Conservation (phyloP, 2,888 invertebrate genomes). For the Eubasilissa splendida region DNA sequence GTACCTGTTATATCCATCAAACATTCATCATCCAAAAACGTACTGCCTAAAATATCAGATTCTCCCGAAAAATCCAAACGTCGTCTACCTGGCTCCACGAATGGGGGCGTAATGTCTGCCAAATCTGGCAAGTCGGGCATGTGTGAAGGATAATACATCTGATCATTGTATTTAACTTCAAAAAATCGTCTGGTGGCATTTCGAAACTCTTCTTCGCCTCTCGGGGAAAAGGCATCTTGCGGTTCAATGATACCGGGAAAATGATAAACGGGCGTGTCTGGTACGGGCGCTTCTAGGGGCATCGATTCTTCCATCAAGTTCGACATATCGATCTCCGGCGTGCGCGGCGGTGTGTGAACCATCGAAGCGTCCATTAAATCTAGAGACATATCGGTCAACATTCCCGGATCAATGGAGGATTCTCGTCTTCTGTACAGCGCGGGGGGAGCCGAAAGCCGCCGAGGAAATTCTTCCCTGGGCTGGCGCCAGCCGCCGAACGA, state of each 20-base stretch:
- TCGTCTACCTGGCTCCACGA: too few species aligned
- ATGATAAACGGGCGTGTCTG: neutral
- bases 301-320: slow-evolving; percentile 9
- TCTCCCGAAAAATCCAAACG: too few species aligned
- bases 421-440: neutral
- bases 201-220: slow-evolving; percentile 13
- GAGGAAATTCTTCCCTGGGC: neutral
- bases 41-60: too few species aligned
- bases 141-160: slow-evolving; percentile 33
- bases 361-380: neutral
- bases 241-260: slow-evolving; percentile 15
- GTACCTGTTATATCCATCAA: neutral
- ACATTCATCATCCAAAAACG: too few species aligned
- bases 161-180: slow-evolving; percentile 10
- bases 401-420: neutral
- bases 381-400: neutral
- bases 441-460: slow-evolving; percentile 5
- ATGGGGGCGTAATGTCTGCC: too few species aligned
- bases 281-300: neutral
- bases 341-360: neutral
- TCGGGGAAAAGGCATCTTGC: slow-evolving; percentile 7
- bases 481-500: neutral
- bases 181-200: slow-evolving; percentile 26
- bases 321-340: neutral
- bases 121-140: neutral